phyloP scores from a whole-genome alignment of 2,888 invertebrate genomes.

The Branchipolynoe longqiensis region DNA sequence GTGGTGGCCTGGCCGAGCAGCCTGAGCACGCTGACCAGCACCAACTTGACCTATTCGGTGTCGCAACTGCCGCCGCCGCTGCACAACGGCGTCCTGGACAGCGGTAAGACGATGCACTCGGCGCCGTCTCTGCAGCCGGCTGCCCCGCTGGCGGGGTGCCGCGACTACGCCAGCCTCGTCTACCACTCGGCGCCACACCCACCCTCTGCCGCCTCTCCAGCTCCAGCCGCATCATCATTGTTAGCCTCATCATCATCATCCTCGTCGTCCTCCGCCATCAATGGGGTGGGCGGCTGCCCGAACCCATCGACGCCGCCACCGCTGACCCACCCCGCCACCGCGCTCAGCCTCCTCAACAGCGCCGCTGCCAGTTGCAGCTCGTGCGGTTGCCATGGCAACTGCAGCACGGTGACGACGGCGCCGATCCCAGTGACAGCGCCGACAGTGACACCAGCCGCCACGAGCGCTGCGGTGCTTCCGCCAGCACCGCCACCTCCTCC shows the following conservation, averaged over 20 bases:
- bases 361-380: constrained; percentile 42
- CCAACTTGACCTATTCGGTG: constrained; percentile 34
- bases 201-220: not conserved
- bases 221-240: not conserved
- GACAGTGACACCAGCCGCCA: no score
- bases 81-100: not conserved
- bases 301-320: no score
- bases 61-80: not conserved
- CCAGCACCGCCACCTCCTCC: constrained; percentile 77
- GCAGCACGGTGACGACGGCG: not conserved
- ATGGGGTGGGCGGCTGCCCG: not conserved
- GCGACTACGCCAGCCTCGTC: not conserved
- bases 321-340: not conserved
- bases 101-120: not conserved
- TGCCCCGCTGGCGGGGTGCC: not conserved
- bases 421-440: constrained; percentile 59
- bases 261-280: not conserved
- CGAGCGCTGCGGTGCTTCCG: no score
- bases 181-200: not conserved
- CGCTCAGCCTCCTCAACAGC: not conserved
- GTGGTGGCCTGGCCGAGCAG: not conserved
- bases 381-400: constrained; percentile 52
- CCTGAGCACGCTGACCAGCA: not conserved
- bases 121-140: not conserved
- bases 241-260: no score